Evolutionary conservation across 1,140 invertebrate genomes (phyloP), one percentile per base, ranked within the genome.

Genomic region (Pomacea maculata): DNA sequence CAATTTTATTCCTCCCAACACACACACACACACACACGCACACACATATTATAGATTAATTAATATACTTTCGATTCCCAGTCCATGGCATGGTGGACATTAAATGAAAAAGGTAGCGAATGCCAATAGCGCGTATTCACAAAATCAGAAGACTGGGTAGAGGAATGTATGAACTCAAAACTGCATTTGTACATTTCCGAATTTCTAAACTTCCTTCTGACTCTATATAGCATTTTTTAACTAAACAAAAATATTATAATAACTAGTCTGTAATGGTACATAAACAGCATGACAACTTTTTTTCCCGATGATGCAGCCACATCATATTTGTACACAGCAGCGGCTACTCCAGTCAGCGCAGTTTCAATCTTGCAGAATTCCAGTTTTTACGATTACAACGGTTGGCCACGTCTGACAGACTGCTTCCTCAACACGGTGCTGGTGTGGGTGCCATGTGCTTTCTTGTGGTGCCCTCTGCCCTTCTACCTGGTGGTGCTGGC

Each of bases 391-490:
- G 73, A 84, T 96, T 92, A 95, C 86, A 98, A 91, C 95, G 63
- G 65, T 0, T 88, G 85, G 80, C 88, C 88, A 52, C 80, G 88
- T 19, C 85, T 90, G 76, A 87, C 88, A 70, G 76, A 80, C 52
- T 90, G 89, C 83, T 90, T 89, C 80, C 83, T 87, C 80, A 82
- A 88, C 72, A 97, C 96, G 3, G 94, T 96, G 1, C 89, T 98
- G 55, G 92, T 97, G 70, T 98, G 97, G 96, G 91, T 94, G 68
- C 97, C 98, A 8, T 97, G 96, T 91, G 91, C 93, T 29, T 97
- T 96, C 90, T 91, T 98, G 12, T 97, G 96, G 95, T 75, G 94
- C 0, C 95, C 95, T 85, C 92, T 95, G 15, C 92, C 94, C 12
- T 90, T 97, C 68, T 96, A 98, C 88, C 91, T 95, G 21, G 95